Evolutionary conservation across 2,888 invertebrate species (phyloP), one percentile per base, ranked within the genome.

Genomic region (Vesta saturnalis): DNA sequence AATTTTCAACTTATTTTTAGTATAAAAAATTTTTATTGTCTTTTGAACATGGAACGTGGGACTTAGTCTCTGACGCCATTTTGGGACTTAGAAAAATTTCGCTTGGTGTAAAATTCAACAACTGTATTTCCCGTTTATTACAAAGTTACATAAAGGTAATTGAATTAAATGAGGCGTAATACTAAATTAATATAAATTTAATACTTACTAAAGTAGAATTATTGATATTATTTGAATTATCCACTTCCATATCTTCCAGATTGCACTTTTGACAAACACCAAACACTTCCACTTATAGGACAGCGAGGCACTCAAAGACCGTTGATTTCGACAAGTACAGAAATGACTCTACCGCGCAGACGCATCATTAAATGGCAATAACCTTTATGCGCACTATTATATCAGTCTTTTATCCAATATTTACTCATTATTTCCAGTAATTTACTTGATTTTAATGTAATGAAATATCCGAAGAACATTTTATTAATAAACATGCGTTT

Each of bases 41-140:
- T n/a, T 39, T 39, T 39, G 12, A 39, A 39, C n/a, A 39, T 14
- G 16, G 30, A 21, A 86, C 84, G 84, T 85, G 87, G 89, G 88
- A 90, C 89, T 90, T 89, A 88, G 87, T 87, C 87, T 87, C 88
- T 89, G 92, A 90, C 93, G 93, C 93, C 93, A 93, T 93, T 91
- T 92, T 92, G 91, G 91, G 92, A 92, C 92, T 92, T 92, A 88
- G 88, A 89, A 88, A 88, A 88, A 84, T 89, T 88, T 86, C 69
- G 70, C 59, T 59, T 69, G 60, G 55, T 82, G 35, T 16, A 43
- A 47, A 54, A 64, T 58, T 22, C 57, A 49, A 68, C 64, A 54
- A 68, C 62, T 52, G 55, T 52, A 63, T 19, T 19, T 5, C 1
- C 1, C 14, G 46, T 49, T 46, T 46, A 39, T 43, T 47, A 39